Percentiles rank a stretch among this genome's conserved stretches.
Conservation (phyloP, 2,113 vertebrate genomes). For the Heterochromis multidens region DNA sequence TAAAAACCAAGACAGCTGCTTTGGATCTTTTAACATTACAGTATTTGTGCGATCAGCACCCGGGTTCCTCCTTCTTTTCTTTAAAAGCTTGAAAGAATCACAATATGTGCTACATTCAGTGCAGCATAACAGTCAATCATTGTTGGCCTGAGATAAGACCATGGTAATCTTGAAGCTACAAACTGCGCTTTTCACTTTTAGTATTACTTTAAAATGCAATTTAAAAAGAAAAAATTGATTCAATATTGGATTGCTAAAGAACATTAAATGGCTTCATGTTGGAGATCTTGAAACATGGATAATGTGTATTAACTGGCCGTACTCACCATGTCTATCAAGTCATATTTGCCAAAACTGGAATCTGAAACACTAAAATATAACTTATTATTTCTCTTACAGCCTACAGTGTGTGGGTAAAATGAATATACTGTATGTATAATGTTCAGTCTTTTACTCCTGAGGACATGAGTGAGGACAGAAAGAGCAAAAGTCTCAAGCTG, state of each 20-base stretch:
- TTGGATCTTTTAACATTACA: conserved; percentile 55
- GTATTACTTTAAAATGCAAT: neutral
- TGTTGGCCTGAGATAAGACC: neutral
- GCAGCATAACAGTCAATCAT: neutral
- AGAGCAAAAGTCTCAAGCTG: neutral
- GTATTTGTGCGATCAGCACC: conserved; percentile 46
- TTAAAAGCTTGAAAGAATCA: conserved; percentile 5
- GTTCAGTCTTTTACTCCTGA: neutral
- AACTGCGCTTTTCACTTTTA: neutral
- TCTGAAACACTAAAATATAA: neutral
- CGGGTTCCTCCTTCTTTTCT: neutral
- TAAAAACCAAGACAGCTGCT: conserved; percentile 56
- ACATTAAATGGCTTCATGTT: neutral
- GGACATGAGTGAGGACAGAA: neutral
- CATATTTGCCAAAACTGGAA: neutral
- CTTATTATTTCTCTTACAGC: neutral
- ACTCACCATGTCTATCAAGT: neutral
- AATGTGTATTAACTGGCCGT: neutral
- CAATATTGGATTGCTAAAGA: neutral
- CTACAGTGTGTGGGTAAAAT: neutral
- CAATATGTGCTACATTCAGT: neutral
- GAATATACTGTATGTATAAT: neutral
- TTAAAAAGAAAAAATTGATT: neutral
- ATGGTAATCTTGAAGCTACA: neutral
- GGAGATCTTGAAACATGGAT: neutral